A percentile compares a stretch with the other conserved stretches of the same genome.
These are phyloP conservation scores for Notodonta dromedarius DNA, from an alignment of 2,888 invertebrate genomes.

Conservation along the genomic window DNA sequence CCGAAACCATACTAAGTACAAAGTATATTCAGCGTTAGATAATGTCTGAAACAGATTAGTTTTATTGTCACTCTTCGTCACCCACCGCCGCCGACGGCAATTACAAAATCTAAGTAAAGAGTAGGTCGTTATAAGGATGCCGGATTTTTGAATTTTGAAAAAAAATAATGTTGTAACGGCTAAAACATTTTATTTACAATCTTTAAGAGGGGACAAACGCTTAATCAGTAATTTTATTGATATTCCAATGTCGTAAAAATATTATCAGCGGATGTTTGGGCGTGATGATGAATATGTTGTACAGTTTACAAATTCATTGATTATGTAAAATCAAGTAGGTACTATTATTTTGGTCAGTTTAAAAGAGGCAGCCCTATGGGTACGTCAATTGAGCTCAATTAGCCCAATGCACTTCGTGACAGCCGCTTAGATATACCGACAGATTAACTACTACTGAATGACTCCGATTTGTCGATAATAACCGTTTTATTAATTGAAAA, in stretches of 20 bases:
- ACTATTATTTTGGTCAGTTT: background rate
- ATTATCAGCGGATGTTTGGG: no score
- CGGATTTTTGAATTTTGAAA: background rate
- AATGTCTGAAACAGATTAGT: constrained; percentile 44
- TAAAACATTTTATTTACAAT: no score
- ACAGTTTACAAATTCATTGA: no score
- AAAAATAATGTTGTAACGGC: no score
- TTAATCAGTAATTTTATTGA: no score
- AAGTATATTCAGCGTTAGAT: constrained; percentile 9
- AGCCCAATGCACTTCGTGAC: constrained; percentile 47
- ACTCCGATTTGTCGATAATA: constrained; percentile 41
- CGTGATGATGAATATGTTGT: no score
- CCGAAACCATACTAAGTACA: no score
- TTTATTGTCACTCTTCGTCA: constrained; percentile 29
- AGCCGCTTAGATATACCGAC: constrained; percentile 64
- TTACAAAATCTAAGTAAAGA: constrained; percentile 59
- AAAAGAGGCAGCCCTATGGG: constrained; percentile 38
- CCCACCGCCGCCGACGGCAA: constrained; percentile 31
- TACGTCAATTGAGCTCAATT: constrained; percentile 74
- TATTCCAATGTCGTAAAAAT: no score
- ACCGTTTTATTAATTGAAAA: constrained; percentile 9
- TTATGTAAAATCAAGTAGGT: background rate
- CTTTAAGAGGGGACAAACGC: no score
- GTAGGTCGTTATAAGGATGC: constrained; percentile 33
- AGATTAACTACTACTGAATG: constrained; percentile 44